These are phyloP conservation scores for Psittacula cyanocephala DNA, from an alignment of 2,113 vertebrate species.

Conservation along the genomic window DNA sequence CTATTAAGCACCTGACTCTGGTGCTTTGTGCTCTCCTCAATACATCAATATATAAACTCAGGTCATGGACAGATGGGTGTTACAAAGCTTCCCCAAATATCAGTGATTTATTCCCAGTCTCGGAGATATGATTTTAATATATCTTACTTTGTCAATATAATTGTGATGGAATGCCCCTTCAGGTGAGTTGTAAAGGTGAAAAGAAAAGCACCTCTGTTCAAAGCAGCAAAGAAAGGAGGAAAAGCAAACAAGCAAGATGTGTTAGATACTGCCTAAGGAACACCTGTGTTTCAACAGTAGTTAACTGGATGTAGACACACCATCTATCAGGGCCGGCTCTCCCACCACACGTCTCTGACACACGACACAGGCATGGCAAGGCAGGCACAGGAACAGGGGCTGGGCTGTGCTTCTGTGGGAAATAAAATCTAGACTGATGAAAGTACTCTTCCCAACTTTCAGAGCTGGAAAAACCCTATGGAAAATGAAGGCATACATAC, in stretches of 20 bases:
- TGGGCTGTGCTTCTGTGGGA: not conserved
- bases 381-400: not conserved
- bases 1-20: constrained; percentile 14
- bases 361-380: not conserved
- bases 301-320: not conserved
- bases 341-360: not conserved
- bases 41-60: constrained; percentile 38
- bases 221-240: not conserved
- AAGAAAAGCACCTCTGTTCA: constrained; percentile 12
- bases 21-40: constrained; percentile 14
- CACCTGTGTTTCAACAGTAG: not conserved
- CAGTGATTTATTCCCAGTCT: constrained; percentile 53
- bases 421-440: not conserved
- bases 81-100: constrained; percentile 41
- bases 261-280: not conserved
- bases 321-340: not conserved
- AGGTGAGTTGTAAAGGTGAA: constrained; percentile 52
- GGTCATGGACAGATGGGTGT: constrained; percentile 46
- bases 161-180: constrained; percentile 65
- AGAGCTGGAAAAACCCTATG: not conserved
- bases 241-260: not conserved
- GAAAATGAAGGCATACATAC: not conserved
- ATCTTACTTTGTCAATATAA: constrained; percentile 69
- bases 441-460: not conserved
- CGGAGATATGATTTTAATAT: constrained; percentile 42